Percentiles rank a stretch among this genome's conserved stretches.
phyloP scores from a whole-genome alignment of 2,113 vertebrate genomes.

The Pan paniscus region DNA sequence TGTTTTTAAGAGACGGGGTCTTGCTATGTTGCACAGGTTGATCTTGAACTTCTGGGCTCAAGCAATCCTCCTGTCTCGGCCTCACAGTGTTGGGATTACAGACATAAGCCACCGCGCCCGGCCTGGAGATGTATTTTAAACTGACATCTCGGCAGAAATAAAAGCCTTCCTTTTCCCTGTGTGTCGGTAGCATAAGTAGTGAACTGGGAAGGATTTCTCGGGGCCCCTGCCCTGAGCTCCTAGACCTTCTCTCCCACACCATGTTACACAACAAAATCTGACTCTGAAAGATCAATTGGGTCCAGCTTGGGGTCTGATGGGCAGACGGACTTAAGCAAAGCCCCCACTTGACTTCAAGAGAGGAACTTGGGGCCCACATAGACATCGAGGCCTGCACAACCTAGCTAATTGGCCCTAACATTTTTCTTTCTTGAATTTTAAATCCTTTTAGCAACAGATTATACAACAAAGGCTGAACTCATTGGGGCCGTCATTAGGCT shows the following conservation, averaged over 20 bases:
- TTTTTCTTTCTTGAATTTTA: not conserved
- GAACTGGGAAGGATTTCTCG: not conserved
- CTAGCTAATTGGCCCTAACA: constrained; percentile 4
- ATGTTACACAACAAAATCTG: not conserved
- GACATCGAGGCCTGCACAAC: not conserved
- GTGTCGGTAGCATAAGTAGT: fast-evolving
- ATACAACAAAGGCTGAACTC: not conserved
- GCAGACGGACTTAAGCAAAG: fast-evolving
- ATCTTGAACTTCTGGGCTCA: not conserved
- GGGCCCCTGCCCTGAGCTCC: not conserved
- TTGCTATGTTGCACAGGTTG: not conserved
- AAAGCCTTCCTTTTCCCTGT: fast-evolving
- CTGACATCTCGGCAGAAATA: no score
- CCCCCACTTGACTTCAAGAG: not conserved
- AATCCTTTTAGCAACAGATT: constrained; percentile 20
- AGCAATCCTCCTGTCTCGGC: not conserved
- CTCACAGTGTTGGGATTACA: not conserved
- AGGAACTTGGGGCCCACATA: fast-evolving
- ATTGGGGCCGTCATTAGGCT: not conserved
- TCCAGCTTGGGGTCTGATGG: fast-evolving
- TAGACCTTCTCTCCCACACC: not conserved
- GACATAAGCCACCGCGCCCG: fast-evolving
- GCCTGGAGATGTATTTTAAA: not conserved
- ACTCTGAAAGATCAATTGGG: not conserved
- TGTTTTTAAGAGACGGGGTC: not conserved